Percentiles rank a stretch among this genome's conserved stretches.
phyloP scores from a whole-genome alignment of 2,888 invertebrate genomes.

The Lycocerus yunnanus region DNA sequence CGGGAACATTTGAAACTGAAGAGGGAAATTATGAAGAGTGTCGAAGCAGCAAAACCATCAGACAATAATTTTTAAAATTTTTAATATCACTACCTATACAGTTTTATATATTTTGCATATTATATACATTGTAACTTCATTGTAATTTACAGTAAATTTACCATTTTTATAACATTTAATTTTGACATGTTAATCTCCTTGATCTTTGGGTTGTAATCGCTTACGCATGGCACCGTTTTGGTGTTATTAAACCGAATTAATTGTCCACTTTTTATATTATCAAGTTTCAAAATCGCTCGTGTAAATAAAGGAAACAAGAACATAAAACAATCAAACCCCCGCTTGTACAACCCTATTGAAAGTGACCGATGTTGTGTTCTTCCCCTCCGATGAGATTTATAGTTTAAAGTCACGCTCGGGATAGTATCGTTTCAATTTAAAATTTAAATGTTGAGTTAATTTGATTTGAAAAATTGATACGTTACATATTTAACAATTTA shows the following conservation, averaged over 20 bases:
- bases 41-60: background rate
- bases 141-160: background rate
- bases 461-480: conserved; percentile 37
- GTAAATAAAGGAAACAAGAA: conserved; percentile 27
- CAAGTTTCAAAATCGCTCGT: conserved; percentile 21
- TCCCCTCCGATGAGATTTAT: conserved; percentile 32
- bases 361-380: conserved; percentile 28
- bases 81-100: background rate
- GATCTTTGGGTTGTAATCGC: background rate
- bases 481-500: conserved; percentile 20
- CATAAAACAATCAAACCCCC: conserved; percentile 34
- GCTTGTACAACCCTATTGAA: conserved; percentile 30
- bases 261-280: conserved; percentile 6
- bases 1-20: conserved; percentile 49
- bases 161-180: background rate
- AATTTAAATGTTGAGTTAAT: conserved; percentile 37
- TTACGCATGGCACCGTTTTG: background rate
- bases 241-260: background rate
- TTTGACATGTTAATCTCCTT: background rate
- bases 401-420: conserved; percentile 36
- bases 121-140: too few relatives aligned
- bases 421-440: conserved; percentile 36
- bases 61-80: background rate
- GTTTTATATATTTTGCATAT: background rate
- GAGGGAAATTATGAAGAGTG: conserved; percentile 39